phyloP scores from a whole-genome alignment of 2,888 invertebrate genomes.

The Macrophya annulata region DNA sequence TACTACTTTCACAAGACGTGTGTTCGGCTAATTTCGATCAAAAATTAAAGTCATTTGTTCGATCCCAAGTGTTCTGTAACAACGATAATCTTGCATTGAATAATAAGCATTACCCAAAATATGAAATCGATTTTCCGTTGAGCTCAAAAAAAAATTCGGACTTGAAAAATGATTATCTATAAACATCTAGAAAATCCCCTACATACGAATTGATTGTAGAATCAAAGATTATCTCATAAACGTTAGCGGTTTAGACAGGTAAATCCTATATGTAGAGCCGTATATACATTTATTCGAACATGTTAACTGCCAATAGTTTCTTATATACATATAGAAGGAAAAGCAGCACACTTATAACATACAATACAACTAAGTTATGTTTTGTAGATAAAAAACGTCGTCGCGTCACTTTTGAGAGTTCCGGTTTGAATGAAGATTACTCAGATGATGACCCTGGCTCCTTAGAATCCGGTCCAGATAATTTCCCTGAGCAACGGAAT shows the following conservation, averaged over 20 bases:
- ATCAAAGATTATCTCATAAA: background rate
- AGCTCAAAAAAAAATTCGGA: background rate
- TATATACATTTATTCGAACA: background rate
- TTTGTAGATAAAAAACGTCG: background rate
- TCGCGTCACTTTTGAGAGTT: background rate
- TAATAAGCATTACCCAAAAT: slow-evolving; percentile 19
- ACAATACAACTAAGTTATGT: background rate
- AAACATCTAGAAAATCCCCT: background rate
- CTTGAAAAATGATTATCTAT: background rate
- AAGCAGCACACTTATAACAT: background rate
- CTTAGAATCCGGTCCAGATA: background rate
- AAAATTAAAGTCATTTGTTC: background rate
- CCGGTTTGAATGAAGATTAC: background rate
- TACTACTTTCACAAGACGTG: background rate
- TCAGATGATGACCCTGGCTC: background rate
- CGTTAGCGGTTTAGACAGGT: background rate
- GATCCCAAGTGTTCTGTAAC: background rate
- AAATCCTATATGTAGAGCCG: background rate
- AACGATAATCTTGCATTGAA: background rate
- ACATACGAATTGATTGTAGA: background rate
- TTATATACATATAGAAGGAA: background rate
- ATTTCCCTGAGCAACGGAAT: background rate
- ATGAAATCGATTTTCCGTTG: background rate
- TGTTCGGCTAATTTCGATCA: background rate
- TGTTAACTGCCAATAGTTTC: background rate